Evolutionary conservation across 2,113 vertebrate species (phyloP).

Genomic region (Anser brachyrhynchus): DNA sequence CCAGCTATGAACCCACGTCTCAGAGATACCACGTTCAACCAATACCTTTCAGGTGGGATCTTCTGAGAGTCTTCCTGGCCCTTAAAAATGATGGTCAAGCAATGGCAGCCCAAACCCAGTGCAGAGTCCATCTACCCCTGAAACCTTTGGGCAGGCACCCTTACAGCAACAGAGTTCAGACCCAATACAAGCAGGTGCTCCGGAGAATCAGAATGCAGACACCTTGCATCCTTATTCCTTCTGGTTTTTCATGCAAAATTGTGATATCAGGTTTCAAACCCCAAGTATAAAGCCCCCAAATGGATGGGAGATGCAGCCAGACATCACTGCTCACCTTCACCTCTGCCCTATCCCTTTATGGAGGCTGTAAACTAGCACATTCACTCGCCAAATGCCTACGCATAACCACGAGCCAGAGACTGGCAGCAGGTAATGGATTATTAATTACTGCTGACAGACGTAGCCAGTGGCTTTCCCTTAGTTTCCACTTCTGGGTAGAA

Average conservation of each 20-base stretch:
- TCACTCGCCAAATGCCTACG: background rate
- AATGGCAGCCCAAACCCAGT: background rate
- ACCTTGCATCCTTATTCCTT: too few relatives aligned
- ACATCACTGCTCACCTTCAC: background rate
- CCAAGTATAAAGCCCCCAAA: background rate
- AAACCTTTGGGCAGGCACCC: background rate
- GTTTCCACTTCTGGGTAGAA: background rate
- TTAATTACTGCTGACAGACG: background rate
- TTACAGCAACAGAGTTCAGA: background rate
- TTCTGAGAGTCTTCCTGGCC: background rate
- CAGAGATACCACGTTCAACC: background rate
- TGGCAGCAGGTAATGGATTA: background rate
- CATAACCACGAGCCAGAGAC: background rate
- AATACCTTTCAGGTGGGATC: background rate
- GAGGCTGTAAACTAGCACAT: background rate
- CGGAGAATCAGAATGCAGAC: background rate
- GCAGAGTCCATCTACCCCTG: background rate
- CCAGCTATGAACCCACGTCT: background rate
- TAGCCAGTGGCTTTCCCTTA: background rate
- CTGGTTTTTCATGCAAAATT: background rate
- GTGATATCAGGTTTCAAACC: background rate
- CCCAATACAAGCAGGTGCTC: background rate
- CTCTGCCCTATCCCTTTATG: background rate
- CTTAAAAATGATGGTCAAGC: background rate
- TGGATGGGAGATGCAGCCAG: background rate